Evolutionary conservation across 2,797 vertebrate species (phyloP).

Genomic region (Sebastes taczanowskii): DNA sequence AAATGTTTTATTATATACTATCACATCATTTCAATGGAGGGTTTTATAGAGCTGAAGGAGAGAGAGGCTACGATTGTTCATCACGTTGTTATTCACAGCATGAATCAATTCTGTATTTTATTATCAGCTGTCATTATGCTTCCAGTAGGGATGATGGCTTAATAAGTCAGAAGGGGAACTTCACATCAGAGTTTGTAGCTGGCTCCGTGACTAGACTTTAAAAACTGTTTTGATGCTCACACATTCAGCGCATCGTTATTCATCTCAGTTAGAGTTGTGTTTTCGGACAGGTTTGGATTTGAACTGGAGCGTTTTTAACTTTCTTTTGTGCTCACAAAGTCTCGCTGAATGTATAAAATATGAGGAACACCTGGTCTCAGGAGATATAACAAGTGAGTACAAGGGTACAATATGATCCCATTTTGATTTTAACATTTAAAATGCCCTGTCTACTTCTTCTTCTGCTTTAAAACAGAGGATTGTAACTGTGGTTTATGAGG

Average conservation of each 20-base stretch:
- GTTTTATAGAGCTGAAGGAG: constrained; percentile 20
- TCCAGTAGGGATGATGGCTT: constrained; percentile 22
- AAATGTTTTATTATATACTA: constrained; percentile 18
- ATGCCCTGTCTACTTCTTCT: neutral
- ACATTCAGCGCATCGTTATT: neutral
- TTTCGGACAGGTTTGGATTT: neutral
- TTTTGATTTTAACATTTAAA: neutral
- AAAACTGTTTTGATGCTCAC: constrained; percentile 9
- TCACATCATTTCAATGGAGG: constrained; percentile 18
- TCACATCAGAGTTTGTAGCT: constrained; percentile 14
- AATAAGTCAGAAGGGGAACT: constrained; percentile 30
- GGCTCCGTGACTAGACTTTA: neutral
- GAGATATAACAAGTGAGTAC: neutral
- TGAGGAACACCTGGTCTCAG: neutral
- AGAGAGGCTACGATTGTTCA: constrained; percentile 29
- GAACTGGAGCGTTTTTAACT: constrained; percentile 5
- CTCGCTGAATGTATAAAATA: constrained; percentile 22
- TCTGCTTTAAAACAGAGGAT: no score
- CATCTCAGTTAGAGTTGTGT: neutral
- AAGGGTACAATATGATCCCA: neutral
- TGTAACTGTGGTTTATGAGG: neutral
- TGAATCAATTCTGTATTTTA: constrained; percentile 45
- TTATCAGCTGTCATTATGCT: constrained; percentile 31
- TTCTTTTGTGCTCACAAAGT: constrained; percentile 2
- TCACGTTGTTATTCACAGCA: constrained; percentile 26